Evolutionary conservation across 1,140 invertebrate genomes (phyloP), one percentile per base, ranked within the genome.

Genomic region (Gonatopus flavifemur): DNA sequence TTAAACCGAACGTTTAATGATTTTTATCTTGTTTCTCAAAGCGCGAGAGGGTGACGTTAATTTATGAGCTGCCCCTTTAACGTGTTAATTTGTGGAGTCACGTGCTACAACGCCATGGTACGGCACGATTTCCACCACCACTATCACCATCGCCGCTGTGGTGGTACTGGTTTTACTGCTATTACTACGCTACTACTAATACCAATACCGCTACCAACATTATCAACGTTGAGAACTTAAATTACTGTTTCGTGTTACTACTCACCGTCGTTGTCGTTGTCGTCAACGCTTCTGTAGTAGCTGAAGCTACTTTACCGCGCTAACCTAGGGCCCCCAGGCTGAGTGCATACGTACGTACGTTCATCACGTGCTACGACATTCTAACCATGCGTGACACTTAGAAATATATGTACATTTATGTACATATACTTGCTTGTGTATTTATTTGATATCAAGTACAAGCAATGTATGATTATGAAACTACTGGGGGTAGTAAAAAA

Each of bases 31-130:
- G n/a, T n/a, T n/a, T n/a, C n/a, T n/a, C n/a, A n/a, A n/a, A n/a
- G 45, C 45, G 21, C 52, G 37, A 47, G 41, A 30, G 35, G 49
- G 56, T 51, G 36, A 59, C 61, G 64, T 69, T 70, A 70, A 72
- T 72, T 69, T 70, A 67, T 69, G 41, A 28, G 16, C 32, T 40
- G 28, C 7, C 13, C 42, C 36, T 47, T 55, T 41, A 67, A 70
- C 66, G 66, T 65, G 69, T 67, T 72, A 72, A 70, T 70, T 67
- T 65, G 60, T 56, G 49, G 49, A 60, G 64, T 69, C 64, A 69
- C 67, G 67, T 67, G 66, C 63, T 54, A n/a, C n/a, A n/a, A n/a
- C n/a, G n/a, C n/a, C n/a, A n/a, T n/a, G n/a, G n/a, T n/a, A n/a
- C n/a, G n/a, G 52, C 59, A 48, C 53, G 52, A 50, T 41, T 47